These are phyloP conservation scores for Ricordea florida DNA, from an alignment of 92 coral and sea anemone species.

Conservation along the genomic window DNA sequence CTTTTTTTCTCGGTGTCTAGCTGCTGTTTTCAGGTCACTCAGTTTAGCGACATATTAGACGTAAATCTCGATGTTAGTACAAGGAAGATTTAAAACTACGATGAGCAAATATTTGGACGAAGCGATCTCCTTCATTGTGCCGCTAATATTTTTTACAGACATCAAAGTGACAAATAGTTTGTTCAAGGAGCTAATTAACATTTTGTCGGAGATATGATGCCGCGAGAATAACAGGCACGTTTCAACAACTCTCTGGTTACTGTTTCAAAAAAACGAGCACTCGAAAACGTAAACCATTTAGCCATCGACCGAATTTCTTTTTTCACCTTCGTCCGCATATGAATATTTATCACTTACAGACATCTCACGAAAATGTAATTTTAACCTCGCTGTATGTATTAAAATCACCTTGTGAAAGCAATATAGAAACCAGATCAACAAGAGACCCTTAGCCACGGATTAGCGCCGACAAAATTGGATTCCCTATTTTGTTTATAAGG, in stretches of 20 bases:
- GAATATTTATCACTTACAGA: too few species aligned
- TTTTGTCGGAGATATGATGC: slow-evolving; percentile 26
- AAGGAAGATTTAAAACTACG: slow-evolving; percentile 12
- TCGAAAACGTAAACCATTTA: too few species aligned
- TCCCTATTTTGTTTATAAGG: slow-evolving; percentile 24
- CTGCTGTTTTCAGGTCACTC: background rate
- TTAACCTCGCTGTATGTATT: too few species aligned
- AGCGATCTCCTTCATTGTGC: slow-evolving; percentile 11
- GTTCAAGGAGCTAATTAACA: slow-evolving; percentile 64
- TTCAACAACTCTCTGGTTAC: slow-evolving; percentile 20
- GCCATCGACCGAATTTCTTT: too few species aligned
- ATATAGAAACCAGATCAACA: too few species aligned
- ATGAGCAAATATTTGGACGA: slow-evolving; percentile 34
- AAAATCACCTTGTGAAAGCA: too few species aligned
- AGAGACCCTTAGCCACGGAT: too few species aligned
- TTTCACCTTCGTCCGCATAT: too few species aligned
- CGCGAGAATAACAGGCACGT: slow-evolving; percentile 17
- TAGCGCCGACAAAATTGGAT: background rate
- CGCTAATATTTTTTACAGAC: slow-evolving; percentile 48
- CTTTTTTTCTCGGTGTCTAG: background rate
- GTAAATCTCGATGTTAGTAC: slow-evolving; percentile 24
- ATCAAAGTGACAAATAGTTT: slow-evolving; percentile 38
- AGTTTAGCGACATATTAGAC: slow-evolving; percentile 18
- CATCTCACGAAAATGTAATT: too few species aligned
- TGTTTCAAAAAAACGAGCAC: too few species aligned